Percentiles rank a stretch among this genome's conserved stretches.
Conservation (phyloP, 2,888 invertebrate species). For the Aporophyla lueneburgensis region DNA sequence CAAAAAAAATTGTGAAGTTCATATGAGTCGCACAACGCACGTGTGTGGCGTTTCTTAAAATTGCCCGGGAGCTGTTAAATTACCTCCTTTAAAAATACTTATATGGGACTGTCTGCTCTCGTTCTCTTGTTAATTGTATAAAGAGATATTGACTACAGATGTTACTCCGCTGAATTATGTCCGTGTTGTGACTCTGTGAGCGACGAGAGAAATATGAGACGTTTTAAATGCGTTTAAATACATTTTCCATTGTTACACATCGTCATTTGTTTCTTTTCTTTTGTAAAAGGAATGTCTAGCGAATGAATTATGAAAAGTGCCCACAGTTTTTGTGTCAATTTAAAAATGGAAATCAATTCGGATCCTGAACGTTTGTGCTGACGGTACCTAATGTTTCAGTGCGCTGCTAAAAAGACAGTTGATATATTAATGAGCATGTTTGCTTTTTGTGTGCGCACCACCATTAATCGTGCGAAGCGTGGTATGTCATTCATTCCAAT, state of each 20-base stretch:
- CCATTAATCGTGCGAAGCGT: constrained; percentile 90
- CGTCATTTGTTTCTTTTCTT: constrained; percentile 62
- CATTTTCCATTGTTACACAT: constrained; percentile 77
- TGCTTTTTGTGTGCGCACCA: constrained; percentile 88
- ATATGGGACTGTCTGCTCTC: constrained; percentile 82
- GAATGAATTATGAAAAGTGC: constrained; percentile 78
- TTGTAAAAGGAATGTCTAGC: constrained; percentile 69
- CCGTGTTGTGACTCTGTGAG: constrained; percentile 78
- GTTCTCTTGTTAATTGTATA: constrained; percentile 88
- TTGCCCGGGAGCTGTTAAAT: constrained; percentile 79
- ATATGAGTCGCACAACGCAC: constrained; percentile 60
- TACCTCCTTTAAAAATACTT: constrained; percentile 86
- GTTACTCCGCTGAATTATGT: constrained; percentile 85
- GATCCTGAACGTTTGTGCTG: constrained; percentile 72
- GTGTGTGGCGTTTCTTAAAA: constrained; percentile 71
- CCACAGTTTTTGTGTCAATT: constrained; percentile 64
- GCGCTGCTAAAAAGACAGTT: constrained; percentile 89
- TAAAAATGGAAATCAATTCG: constrained; percentile 68
- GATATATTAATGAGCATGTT: constrained; percentile 90
- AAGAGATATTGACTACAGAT: constrained; percentile 89
- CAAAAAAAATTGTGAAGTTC: constrained; percentile 48
- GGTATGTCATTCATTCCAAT: constrained; percentile 91
- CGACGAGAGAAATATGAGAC: constrained; percentile 87
- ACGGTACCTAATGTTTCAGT: constrained; percentile 82
- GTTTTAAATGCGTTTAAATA: constrained; percentile 80